These are phyloP conservation scores for Chionis minor DNA, from an alignment of 2,113 vertebrate species.

Conservation along the genomic window DNA sequence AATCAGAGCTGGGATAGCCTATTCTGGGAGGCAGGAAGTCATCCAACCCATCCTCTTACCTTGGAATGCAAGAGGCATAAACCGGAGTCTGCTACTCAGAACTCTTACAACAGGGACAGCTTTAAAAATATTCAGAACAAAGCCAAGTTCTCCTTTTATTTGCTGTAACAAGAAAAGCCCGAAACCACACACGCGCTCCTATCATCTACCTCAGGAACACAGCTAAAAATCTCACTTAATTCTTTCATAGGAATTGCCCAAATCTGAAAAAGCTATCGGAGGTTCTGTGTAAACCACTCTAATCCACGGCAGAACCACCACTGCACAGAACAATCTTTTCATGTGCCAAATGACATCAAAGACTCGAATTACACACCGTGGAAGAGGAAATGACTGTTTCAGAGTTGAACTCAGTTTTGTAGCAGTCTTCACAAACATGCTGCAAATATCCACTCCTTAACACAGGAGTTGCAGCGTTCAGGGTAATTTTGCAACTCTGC, in stretches of 20 bases:
- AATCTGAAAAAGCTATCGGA: not conserved
- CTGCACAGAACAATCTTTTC: not conserved
- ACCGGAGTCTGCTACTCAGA: not conserved
- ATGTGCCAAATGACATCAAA: not conserved
- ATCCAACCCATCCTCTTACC: constrained; percentile 22
- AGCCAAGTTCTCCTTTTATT: not conserved
- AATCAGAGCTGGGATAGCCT: not conserved
- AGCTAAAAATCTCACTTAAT: not conserved
- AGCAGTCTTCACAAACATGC: not conserved
- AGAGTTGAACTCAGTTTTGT: not conserved
- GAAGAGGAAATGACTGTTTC: not conserved
- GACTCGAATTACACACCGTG: not conserved
- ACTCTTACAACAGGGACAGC: not conserved
- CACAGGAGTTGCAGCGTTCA: not conserved
- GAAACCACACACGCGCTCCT: not conserved
- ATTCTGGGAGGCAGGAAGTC: constrained; percentile 35
- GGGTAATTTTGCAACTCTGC: not conserved
- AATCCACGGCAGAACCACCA: not conserved
- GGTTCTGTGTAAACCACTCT: not conserved
- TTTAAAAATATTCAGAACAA: not conserved
- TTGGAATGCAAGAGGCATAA: not conserved
- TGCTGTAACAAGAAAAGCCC: not conserved
- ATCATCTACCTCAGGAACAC: not conserved
- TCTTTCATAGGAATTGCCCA: not conserved
- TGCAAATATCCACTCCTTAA: not conserved